Percentiles rank a stretch among this genome's conserved stretches.
Evolutionary conservation across 2,797 vertebrate genomes (phyloP).

Genomic region (Sebastes steindachneri): DNA sequence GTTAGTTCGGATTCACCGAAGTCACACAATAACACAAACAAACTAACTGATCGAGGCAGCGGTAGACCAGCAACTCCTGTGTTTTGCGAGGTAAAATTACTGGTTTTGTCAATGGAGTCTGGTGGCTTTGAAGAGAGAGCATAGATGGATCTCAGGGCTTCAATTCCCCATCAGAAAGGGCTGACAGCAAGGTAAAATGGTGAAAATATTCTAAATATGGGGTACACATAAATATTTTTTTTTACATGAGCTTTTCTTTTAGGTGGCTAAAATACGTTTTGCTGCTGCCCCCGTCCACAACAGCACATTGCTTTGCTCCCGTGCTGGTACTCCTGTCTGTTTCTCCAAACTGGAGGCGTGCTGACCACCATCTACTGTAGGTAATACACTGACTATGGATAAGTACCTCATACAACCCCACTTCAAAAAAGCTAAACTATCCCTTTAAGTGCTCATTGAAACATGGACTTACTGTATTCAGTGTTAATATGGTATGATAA

Average conservation of each 20-base stretch:
- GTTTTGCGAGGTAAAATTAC: neutral
- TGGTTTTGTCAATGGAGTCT: neutral
- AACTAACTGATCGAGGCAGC: too few species aligned
- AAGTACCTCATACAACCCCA: neutral
- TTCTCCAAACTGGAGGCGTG: neutral
- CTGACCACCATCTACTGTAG: neutral
- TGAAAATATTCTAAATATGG: neutral
- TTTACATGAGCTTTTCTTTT: neutral
- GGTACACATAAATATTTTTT: neutral
- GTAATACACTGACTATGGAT: neutral
- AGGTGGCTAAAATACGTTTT: neutral
- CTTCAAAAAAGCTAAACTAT: neutral
- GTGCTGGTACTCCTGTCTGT: neutral
- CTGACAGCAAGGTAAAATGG: neutral
- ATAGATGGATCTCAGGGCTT: too few species aligned
- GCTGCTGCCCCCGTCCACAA: neutral
- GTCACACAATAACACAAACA: neutral
- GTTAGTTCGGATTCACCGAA: neutral
- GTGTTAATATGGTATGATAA: slow-evolving; percentile 11
- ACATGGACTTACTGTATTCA: neutral
- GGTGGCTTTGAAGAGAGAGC: neutral
- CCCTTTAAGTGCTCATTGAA: neutral
- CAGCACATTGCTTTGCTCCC: neutral
- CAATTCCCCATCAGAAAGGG: neutral
- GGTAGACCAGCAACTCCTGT: neutral